Conservation (phyloP, 2,797 vertebrate genomes). For the Paguma larvata region DNA sequence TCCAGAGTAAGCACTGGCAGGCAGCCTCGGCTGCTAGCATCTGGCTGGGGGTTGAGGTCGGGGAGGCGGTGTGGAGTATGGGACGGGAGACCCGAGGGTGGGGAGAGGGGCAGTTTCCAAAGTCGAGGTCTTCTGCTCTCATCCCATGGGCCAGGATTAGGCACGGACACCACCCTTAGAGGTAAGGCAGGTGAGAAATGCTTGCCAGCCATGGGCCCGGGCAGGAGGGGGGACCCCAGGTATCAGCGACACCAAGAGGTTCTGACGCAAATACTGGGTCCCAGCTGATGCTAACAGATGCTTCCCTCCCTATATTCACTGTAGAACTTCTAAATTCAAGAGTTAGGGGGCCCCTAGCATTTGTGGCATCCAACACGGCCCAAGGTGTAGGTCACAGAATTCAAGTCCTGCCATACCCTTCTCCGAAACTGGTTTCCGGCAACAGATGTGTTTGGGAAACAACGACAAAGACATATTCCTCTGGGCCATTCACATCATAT, state of each 20-base stretch:
- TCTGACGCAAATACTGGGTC: background rate
- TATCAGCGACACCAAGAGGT: background rate
- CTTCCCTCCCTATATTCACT: background rate
- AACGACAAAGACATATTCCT: background rate
- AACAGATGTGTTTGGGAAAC: background rate
- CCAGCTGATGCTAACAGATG: background rate
- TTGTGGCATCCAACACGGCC: accelerated
- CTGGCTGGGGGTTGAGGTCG: background rate
- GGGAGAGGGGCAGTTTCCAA: background rate
- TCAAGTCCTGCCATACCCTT: background rate
- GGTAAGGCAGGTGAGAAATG: background rate
- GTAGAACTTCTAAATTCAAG: background rate
- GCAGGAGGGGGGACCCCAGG: background rate
- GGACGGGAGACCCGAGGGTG: background rate
- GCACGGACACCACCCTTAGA: too few relatives aligned
- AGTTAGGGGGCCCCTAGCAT: background rate
- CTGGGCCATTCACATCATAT: background rate
- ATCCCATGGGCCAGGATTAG: background rate
- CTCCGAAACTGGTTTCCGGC: background rate
- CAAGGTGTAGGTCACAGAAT: background rate
- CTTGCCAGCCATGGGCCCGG: background rate
- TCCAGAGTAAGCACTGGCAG: too few relatives aligned
- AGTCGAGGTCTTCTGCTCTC: background rate
- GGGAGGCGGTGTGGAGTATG: too few relatives aligned
- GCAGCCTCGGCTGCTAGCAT: background rate